Evolutionary conservation across 2,888 invertebrate species (phyloP).

Genomic region (Apamea monoglypha): DNA sequence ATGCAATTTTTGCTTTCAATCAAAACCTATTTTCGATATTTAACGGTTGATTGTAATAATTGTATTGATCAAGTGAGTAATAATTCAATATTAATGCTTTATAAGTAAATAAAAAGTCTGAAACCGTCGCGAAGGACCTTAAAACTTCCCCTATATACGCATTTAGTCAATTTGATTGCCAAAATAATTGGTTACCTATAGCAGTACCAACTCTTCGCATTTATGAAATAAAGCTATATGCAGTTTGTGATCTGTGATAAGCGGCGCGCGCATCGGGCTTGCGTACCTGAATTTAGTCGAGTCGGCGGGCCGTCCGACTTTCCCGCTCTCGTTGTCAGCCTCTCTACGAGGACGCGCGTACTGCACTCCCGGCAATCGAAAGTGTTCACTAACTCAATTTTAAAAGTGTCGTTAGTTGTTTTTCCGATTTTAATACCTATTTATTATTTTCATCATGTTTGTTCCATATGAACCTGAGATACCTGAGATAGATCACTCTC

Average conservation of each 20-base stretch:
- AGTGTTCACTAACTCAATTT: conserved; percentile 10
- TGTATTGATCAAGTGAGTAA: not conserved
- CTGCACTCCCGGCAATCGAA: conserved; percentile 3
- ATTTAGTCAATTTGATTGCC: not conserved
- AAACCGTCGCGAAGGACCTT: not conserved
- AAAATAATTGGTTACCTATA: not conserved
- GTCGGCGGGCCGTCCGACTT: not conserved
- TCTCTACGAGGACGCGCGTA: conserved; percentile 6
- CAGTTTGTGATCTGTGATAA: not conserved
- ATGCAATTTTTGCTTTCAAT: not conserved
- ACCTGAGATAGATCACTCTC: not conserved
- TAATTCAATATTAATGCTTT: not conserved
- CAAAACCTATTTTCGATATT: not conserved
- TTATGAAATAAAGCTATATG: conserved; percentile 15
- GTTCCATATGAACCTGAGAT: not conserved
- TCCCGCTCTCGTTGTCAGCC: conserved; percentile 27
- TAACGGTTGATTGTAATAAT: not conserved
- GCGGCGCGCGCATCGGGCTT: conserved; percentile 42
- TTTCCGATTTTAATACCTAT: not conserved
- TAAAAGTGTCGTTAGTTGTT: not conserved
- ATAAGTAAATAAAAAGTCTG: not conserved
- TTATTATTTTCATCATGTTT: not conserved
- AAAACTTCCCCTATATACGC: not conserved
- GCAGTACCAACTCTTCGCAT: not conserved
- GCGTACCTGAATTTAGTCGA: conserved; percentile 19